Evolutionary conservation across 2,888 invertebrate species (phyloP).

Genomic region (Cantharis nigra): DNA sequence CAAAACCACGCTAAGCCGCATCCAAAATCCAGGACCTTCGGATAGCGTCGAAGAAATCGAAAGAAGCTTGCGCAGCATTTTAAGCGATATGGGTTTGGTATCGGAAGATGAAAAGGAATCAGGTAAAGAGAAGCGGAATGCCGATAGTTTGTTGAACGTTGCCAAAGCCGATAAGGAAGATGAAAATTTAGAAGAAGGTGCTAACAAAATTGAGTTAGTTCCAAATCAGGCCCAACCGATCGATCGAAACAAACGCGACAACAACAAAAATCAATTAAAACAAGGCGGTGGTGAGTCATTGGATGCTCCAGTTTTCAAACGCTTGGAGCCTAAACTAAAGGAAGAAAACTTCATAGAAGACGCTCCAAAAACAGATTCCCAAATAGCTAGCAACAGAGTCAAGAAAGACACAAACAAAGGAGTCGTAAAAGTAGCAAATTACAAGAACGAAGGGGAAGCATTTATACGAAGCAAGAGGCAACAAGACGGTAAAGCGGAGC

Average conservation of each 20-base stretch:
- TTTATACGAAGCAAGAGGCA: constrained; percentile 33
- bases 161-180: constrained; percentile 34
- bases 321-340: constrained; percentile 2
- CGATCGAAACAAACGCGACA: constrained; percentile 34
- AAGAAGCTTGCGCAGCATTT: constrained; percentile 36
- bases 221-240: constrained; percentile 22
- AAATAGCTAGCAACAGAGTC: background rate
- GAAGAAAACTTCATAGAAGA: constrained; percentile 7
- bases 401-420: background rate
- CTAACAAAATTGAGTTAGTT: constrained; percentile 37
- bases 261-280: background rate
- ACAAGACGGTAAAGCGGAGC: constrained; percentile 29
- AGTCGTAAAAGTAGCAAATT: constrained; percentile 31
- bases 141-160: background rate
- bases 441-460: constrained; percentile 36
- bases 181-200: constrained; percentile 39
- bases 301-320: background rate
- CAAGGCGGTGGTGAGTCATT: background rate
- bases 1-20: constrained; percentile 11
- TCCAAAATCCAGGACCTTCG: constrained; percentile 13
- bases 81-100: constrained; percentile 39
- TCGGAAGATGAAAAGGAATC: constrained; percentile 29
- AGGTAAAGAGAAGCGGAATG: constrained; percentile 9
- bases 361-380: background rate
- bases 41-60: constrained; percentile 38